phyloP scores from a whole-genome alignment of 2,113 vertebrate genomes.

The Corythoichthys haematopterus region DNA sequence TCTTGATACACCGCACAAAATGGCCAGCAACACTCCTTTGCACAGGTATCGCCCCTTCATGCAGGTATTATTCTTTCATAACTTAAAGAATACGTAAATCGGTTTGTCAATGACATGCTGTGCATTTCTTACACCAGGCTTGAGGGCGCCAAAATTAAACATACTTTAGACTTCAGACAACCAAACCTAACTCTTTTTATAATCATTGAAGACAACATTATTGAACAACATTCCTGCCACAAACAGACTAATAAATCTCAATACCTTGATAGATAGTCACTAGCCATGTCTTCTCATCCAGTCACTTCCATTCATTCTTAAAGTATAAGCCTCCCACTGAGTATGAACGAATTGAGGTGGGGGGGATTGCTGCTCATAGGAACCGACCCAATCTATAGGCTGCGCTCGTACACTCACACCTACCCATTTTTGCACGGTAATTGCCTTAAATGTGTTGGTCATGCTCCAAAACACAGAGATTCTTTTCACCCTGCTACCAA shows the following conservation, averaged over 20 bases:
- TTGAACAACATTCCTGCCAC: not conserved
- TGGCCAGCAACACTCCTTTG: too few relatives aligned
- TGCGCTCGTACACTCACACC: constrained; percentile 2
- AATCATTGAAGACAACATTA: not conserved
- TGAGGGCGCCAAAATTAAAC: not conserved
- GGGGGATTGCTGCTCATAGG: constrained; percentile 38
- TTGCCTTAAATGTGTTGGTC: constrained; percentile 55
- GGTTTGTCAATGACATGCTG: too few relatives aligned
- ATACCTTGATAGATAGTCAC: constrained; percentile 7
- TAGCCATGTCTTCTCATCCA: constrained; percentile 19
- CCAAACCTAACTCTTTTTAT: not conserved
- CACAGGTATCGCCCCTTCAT: too few relatives aligned
- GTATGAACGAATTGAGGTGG: constrained; percentile 36
- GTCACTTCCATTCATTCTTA: constrained; percentile 37
- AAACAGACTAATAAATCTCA: not conserved
- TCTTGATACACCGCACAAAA: too few relatives aligned
- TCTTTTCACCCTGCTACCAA: constrained; percentile 44
- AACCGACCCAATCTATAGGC: constrained; percentile 44
- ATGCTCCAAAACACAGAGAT: constrained; percentile 55
- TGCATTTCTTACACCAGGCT: too few relatives aligned
- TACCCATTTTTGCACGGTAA: constrained; percentile 13
- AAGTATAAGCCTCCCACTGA: constrained; percentile 31
- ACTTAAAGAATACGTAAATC: too few relatives aligned
- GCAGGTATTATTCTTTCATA: too few relatives aligned
- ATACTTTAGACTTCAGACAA: not conserved